Conservation (phyloP, 1,140 invertebrate genomes). For the Drosophila persimilis region DNA sequence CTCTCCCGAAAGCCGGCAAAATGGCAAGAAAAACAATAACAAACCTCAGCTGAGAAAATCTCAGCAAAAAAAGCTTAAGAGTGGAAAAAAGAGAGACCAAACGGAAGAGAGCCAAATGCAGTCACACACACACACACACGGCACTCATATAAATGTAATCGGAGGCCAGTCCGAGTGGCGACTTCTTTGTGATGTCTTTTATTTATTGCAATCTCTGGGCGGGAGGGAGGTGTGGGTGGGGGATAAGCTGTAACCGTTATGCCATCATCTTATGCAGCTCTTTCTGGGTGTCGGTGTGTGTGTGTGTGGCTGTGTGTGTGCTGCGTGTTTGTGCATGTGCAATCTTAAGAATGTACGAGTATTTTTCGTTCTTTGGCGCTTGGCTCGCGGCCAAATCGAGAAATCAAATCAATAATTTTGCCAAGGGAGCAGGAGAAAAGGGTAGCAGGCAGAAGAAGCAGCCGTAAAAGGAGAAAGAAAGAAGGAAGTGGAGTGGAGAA, state of each 20-base stretch:
- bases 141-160: not conserved
- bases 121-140: slow-evolving; percentile 53
- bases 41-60: slow-evolving; percentile 73
- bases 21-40: slow-evolving; percentile 75
- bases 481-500: no score
- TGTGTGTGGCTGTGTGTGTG: slow-evolving; percentile 14
- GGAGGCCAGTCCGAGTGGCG: slow-evolving; percentile 39
- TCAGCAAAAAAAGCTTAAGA: slow-evolving; percentile 55
- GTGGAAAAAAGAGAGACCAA: slow-evolving; percentile 25
- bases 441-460: slow-evolving; percentile 11
- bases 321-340: slow-evolving; percentile 20
- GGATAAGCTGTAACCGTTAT: slow-evolving; percentile 15
- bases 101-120: slow-evolving; percentile 46
- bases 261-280: slow-evolving; percentile 33
- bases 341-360: slow-evolving; percentile 56
- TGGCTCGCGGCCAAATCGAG: slow-evolving; percentile 65
- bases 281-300: slow-evolving; percentile 2
- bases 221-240: not conserved
- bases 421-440: slow-evolving; percentile 28
- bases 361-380: slow-evolving; percentile 52
- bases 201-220: slow-evolving; percentile 34
- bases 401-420: slow-evolving; percentile 70
- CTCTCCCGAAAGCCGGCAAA: slow-evolving; percentile 59
- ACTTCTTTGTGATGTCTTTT: slow-evolving; percentile 41
- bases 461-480: not conserved